phyloP scores from a whole-genome alignment of 2,888 invertebrate genomes.

The Dione juno region DNA sequence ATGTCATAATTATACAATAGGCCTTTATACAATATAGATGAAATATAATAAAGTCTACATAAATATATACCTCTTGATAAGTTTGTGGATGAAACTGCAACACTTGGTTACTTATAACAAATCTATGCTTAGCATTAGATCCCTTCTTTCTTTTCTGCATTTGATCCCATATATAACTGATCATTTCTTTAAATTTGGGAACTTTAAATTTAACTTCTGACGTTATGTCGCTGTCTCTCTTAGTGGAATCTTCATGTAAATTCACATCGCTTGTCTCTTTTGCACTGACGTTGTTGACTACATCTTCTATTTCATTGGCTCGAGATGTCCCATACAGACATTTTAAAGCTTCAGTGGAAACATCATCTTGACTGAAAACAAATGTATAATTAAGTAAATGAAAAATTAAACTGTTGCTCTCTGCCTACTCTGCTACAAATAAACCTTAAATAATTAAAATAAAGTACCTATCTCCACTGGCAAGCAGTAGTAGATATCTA shows the following conservation, averaged over 20 bases:
- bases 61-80: conserved; percentile 87
- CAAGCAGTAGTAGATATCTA: conserved; percentile 90
- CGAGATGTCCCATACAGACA: conserved; percentile 88
- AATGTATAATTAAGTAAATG: not conserved
- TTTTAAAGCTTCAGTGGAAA: conserved; percentile 88
- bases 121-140: conserved; percentile 82
- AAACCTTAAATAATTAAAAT: not conserved
- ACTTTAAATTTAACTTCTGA: conserved; percentile 73
- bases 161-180: conserved; percentile 87
- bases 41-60: no score
- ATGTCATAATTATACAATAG: no score
- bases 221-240: conserved; percentile 67
- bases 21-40: no score
- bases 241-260: conserved; percentile 66
- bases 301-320: conserved; percentile 73
- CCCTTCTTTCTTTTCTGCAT: conserved; percentile 84
- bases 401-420: not conserved
- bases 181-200: conserved; percentile 89
- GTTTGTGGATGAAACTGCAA: conserved; percentile 88
- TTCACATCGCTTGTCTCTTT: conserved; percentile 65
- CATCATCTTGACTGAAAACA: conserved; percentile 87
- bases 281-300: conserved; percentile 73
- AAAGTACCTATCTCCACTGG: conserved; percentile 90
- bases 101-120: conserved; percentile 86
- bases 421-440: no score